phyloP scores from a whole-genome alignment of 2,888 invertebrate genomes.

The Lysandra bellargus region DNA sequence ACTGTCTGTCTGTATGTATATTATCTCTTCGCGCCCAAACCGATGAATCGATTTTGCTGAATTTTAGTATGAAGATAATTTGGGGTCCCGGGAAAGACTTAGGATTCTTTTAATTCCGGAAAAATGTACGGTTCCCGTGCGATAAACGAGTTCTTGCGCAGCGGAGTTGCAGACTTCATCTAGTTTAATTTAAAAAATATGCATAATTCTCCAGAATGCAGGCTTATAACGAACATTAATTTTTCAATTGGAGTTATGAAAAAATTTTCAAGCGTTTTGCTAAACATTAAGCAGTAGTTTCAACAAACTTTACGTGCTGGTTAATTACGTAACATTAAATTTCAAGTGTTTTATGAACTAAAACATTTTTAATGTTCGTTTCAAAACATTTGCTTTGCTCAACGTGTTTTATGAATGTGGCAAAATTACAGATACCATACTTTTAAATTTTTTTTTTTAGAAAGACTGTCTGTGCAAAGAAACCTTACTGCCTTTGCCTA shows the following conservation, averaged over 20 bases:
- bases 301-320: not conserved
- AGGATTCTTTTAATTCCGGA: no score
- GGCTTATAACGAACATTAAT: not conserved
- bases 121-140: no score
- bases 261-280: not conserved
- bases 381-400: not conserved
- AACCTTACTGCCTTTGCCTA: no score
- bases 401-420: not conserved
- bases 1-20: no score
- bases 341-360: not conserved
- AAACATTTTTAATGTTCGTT: constrained; percentile 5
- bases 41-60: no score
- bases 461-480: not conserved
- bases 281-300: not conserved
- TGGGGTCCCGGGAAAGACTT: no score
- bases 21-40: no score
- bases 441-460: not conserved
- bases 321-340: not conserved
- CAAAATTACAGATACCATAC: not conserved
- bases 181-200: not conserved
- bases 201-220: not conserved
- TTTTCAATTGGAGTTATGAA: not conserved
- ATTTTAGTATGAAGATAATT: no score
- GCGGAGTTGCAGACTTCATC: no score
- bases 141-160: no score